Evolutionary conservation across 2,888 invertebrate genomes (phyloP).

Genomic region (Cybosia mesomella): DNA sequence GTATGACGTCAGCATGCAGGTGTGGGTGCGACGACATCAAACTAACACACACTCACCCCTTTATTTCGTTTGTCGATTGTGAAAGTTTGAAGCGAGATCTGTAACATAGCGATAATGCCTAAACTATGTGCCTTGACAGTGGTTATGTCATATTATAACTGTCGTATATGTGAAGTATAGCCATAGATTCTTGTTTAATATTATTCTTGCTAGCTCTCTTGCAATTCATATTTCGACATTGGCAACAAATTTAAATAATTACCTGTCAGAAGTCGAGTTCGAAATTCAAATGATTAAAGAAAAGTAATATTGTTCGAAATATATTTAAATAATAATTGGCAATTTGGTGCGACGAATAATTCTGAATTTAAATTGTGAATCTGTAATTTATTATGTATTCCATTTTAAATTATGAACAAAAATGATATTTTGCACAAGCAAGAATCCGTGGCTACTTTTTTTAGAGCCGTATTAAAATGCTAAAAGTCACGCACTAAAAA

Average conservation of each 20-base stretch:
- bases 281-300: background rate
- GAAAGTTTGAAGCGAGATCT: slow-evolving; percentile 74
- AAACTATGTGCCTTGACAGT: slow-evolving; percentile 31
- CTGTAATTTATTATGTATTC: background rate
- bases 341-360: background rate
- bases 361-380: background rate
- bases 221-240: background rate
- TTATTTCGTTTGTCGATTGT: slow-evolving; percentile 72
- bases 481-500: background rate
- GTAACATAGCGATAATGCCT: slow-evolving; percentile 71
- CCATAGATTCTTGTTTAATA: background rate
- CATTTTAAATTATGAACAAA: background rate
- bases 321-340: background rate
- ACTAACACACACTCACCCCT: slow-evolving; percentile 76
- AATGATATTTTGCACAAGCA: background rate
- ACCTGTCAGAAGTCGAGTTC: background rate
- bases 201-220: background rate
- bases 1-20: slow-evolving; percentile 17
- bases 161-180: background rate
- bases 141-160: background rate
- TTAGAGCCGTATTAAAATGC: background rate
- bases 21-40: slow-evolving; percentile 61
- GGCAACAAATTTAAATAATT: background rate
- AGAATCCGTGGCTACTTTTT: background rate
- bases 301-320: background rate